Base-by-base conservation (phyloP, 1,140 invertebrate genomes). In the Sitophilus oryzae region DNA sequence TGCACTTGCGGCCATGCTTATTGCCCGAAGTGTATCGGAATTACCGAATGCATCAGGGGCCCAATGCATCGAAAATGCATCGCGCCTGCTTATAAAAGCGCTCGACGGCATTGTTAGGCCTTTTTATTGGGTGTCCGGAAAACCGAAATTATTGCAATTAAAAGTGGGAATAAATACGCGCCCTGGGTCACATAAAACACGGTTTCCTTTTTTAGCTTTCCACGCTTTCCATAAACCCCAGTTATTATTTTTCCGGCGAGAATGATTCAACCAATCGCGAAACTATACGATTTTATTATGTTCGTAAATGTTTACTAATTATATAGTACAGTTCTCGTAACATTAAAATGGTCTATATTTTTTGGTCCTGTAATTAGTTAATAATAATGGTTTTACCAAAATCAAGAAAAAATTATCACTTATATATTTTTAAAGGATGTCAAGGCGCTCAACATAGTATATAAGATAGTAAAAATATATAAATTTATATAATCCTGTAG, bases 121-220 rank as follows among this genome's bases (percentile, higher is more conserved):
- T 53, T 44, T 53, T 53, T 53, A 46, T 51, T 51, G 42, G 49
- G 49, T 42, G 49, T 51, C 11, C 36, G 49, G 49, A 43, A 51
- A 51, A 41, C 49, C 49, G 49, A 51, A 51, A 51, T 51, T 51
- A 51, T 51, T 43, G 34, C 40, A 51, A 42, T 51, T 42, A 51
- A 51, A 51, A 51, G 14, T 42, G 22, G 21, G 22, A 42, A 34
- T 25, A 37, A 51, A 51, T 51, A 30, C 22, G 40, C 16, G 20
- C 15, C 16, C 5, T n/a, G 25, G 11, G 25, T 30, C 5, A 30
- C 25, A 30, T 30, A 30, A 30, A 30, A 30, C 25, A 11, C 25
- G 25, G 11, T 30, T 6, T 30, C 11, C 25, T 30, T 30, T 30
- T 30, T 5, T 5, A 30, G 11, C 5, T 11, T 30, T 30, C 11